Evolutionary conservation across 2,113 vertebrate species (phyloP), one percentile per base, ranked within the genome.

Genomic region (Ciconia boyciana): DNA sequence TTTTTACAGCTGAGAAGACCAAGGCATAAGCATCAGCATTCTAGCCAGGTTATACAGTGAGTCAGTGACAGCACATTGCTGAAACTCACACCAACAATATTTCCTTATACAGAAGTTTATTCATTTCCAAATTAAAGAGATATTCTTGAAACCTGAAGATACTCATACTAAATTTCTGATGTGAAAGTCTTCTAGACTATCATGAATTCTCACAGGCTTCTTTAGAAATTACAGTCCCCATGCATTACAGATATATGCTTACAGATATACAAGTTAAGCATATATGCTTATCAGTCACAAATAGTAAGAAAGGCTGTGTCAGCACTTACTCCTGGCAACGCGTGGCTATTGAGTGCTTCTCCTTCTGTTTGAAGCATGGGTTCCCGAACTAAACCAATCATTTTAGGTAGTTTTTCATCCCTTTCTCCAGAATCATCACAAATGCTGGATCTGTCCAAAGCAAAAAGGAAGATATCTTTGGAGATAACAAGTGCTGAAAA

Each of bases 341-440:
- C 21, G 9, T 92, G 97, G 82, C 94, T 97, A 64, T 65, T 96
- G n/a, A 92, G 77, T 14, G 94, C 91, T 39, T 98, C 98, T 24
- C 94, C 95, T 94, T 98, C 98, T 84, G 94, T 55, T 72, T 95
- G 89, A 70, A 78, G 96, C 1, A 34, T 70, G 39, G 97, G 85
- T 74, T 98, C 98, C 76, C 2, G 92, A 82, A 94, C 95, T 78
- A 97, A 94, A 84, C 83, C 85, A 72, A 96, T 51, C 16, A 95
- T 81, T 93, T 97, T 98, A n/a, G 97, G 84, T 75, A 96, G 89
- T 64, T 98, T 98, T 90, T 98, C 98, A 48, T 98, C 97, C 74
- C 87, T 98, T 91, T 98, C 98, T 44, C 94, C 97, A 90, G 94
- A 90, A 87, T 98, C 98, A 46, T 98, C 98, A 94, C 96, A 94